Conservation (phyloP, 2,113 vertebrate genomes). For the Brachyhypopomus gauderio region DNA sequence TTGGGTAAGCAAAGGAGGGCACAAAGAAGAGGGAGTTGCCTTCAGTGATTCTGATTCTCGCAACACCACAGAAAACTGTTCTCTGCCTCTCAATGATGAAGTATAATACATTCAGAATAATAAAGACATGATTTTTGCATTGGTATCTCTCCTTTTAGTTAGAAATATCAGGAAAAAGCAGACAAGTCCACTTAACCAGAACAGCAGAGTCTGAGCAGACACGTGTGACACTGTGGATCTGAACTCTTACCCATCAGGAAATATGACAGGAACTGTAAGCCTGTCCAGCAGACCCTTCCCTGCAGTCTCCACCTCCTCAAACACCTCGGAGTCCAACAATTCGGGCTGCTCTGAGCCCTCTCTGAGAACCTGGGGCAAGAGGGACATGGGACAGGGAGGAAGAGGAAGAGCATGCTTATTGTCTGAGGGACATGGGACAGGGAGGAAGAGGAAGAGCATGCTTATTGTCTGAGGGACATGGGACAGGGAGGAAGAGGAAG, state of each 20-base stretch:
- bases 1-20: too few species aligned
- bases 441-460: too few species aligned
- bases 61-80: not conserved
- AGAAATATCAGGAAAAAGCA: not conserved
- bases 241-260: constrained; percentile 90
- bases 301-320: constrained; percentile 90
- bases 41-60: not conserved
- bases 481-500: not conserved
- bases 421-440: too few species aligned
- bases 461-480: constrained; percentile 19
- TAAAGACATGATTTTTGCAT: not conserved
- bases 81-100: not conserved
- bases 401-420: not conserved
- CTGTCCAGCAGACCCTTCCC: constrained; percentile 93
- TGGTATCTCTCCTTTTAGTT: not conserved
- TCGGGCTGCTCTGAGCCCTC: constrained; percentile 82
- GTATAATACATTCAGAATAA: not conserved
- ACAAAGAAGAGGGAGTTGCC: too few species aligned
- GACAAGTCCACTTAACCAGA: too few species aligned
- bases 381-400: constrained; percentile 36
- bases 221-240: not conserved
- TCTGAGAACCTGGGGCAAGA: constrained; percentile 80
- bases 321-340: constrained; percentile 79
- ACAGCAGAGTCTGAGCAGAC: too few species aligned
- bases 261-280: constrained; percentile 90